Base-by-base conservation (phyloP, 2,888 invertebrate genomes). In the Nysson spinosus region DNA sequence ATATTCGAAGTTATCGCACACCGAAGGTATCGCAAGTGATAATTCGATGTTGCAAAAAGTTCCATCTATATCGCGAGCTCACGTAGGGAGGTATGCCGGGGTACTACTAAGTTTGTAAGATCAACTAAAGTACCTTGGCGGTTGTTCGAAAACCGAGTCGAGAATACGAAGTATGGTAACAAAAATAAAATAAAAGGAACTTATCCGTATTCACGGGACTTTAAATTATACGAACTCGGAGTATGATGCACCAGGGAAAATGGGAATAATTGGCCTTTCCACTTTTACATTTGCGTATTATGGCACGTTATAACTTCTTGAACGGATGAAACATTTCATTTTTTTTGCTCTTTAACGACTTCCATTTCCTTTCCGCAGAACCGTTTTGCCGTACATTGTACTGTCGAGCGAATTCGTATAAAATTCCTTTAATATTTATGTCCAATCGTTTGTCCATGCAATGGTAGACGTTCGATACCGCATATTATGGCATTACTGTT, bases 181-280 rank as follows among this genome's bases (percentile, higher is more conserved):
- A 71, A 74, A 74, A 74, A 65, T 65, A 74, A 71, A 74, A 74
- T 71, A 74, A 74, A 71, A 64, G 57, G 40, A 50, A 56, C 71
- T 74, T 71, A 71, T 74, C 75, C 73, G 60, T 60, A 65, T 60
- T 61, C 61, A 44, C 61, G 61, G 55, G 51, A 67, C 57, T 61
- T 67, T 73, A 73, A 73, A 74, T 73, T 73, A 70, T 64, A 62
- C 55, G 67, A 57, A 49, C 66, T 50, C 49, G 44, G 44, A 49
- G 49, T 46, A 55, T 26, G 32, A 43, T 16, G 50, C 43, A 5
- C 52, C 6, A 11, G 44, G 40, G 60, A 69, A 69, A 72, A 69
- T 71, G 60, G 56, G 69, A 52, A 49, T 44, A 35, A 58, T 51
- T 42, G 39, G 26, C n/a, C 22, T 55, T 40, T 69, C 61, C 61